Percentiles rank a stretch among this genome's conserved stretches.
These are phyloP conservation scores for Pheucticus melanocephalus DNA, from an alignment of 2,113 vertebrate genomes.

Conservation along the genomic window DNA sequence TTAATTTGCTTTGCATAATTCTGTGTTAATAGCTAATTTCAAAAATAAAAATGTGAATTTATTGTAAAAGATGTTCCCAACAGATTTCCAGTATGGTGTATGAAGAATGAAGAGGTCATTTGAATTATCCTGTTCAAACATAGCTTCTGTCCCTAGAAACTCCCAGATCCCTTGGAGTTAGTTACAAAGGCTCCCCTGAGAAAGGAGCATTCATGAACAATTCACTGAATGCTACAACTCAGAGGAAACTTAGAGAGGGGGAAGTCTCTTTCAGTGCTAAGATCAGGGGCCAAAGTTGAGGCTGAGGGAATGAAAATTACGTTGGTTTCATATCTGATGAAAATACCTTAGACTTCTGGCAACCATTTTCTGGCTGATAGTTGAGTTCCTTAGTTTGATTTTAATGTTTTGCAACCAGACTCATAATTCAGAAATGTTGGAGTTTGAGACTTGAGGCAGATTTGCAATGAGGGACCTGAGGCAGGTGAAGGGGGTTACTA, in stretches of 20 bases:
- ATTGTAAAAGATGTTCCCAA: not conserved
- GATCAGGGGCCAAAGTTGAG: not conserved
- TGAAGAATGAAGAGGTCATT: not conserved
- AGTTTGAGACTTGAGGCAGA: not conserved
- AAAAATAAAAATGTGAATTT: not conserved
- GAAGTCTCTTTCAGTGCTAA: not conserved
- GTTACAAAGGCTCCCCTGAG: not conserved
- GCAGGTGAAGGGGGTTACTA: rapidly evolving
- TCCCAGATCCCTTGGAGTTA: not conserved
- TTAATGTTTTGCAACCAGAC: not conserved
- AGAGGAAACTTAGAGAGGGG: not conserved
- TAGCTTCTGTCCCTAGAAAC: not conserved
- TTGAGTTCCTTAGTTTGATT: not conserved
- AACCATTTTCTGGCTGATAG: not conserved
- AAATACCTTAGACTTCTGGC: not conserved
- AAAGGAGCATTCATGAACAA: rapidly evolving
- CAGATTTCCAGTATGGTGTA: not conserved
- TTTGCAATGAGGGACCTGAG: rapidly evolving
- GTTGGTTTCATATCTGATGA: not conserved
- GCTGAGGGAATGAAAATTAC: not conserved
- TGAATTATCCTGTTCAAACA: not conserved
- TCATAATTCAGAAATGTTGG: not conserved
- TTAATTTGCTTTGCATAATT: not conserved
- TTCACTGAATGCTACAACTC: not conserved
- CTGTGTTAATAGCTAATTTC: not conserved